Percentiles rank a stretch among this genome's conserved stretches.
phyloP scores from a whole-genome alignment of 2,888 invertebrate species.

The Drosophila suboccidentalis region DNA sequence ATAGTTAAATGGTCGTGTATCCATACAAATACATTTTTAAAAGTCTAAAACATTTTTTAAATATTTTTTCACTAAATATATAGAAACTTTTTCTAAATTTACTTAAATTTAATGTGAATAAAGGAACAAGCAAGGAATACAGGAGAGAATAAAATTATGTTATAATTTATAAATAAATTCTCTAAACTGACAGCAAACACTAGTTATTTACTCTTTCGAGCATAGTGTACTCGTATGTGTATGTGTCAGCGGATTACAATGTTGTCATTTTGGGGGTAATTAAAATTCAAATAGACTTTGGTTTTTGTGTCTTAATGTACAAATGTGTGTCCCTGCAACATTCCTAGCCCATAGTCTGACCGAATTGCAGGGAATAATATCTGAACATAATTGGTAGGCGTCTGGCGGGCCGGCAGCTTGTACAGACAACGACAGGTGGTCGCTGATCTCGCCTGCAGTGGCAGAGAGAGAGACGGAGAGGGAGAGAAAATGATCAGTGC shows the following conservation, averaged over 20 bases:
- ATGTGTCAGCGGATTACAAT: conserved; percentile 22
- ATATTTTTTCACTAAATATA: too few species aligned
- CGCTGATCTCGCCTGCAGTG: conserved; percentile 44
- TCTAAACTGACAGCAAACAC: not conserved
- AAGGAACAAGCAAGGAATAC: too few species aligned
- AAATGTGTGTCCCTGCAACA: conserved; percentile 26
- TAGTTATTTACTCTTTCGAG: not conserved
- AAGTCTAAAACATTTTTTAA: too few species aligned
- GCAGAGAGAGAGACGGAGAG: conserved; percentile 9
- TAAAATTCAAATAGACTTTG: conserved; percentile 41
- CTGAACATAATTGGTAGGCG: conserved; percentile 71
- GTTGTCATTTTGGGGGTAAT: conserved; percentile 41
- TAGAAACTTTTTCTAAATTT: too few species aligned
- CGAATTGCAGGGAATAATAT: conserved; percentile 47
- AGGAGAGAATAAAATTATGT: too few species aligned
- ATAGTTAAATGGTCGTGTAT: too few species aligned
- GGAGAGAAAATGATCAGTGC: conserved; percentile 3
- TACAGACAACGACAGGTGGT: conserved; percentile 84
- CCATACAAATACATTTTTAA: too few species aligned
- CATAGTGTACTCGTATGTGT: not conserved
- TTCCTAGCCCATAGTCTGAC: conserved; percentile 40
- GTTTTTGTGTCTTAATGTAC: conserved; percentile 17
- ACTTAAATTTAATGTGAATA: too few species aligned
- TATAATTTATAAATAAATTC: conserved; percentile 1
- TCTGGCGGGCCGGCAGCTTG: conserved; percentile 56